Base-by-base conservation (phyloP, 2,797 vertebrate species). In the Chloroceryle inda region DNA sequence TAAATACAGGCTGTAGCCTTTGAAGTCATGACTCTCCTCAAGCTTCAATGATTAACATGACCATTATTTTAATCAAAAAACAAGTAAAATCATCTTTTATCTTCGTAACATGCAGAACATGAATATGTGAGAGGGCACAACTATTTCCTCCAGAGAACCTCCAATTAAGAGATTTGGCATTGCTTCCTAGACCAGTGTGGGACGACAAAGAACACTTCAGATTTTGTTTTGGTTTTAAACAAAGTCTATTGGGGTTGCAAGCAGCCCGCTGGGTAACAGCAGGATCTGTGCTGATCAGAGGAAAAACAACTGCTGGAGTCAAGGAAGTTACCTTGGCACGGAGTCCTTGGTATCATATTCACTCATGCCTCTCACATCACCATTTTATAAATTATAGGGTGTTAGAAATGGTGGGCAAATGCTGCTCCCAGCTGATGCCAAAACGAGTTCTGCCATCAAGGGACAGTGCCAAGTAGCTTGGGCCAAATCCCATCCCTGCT, bases 251-350 rank as follows among this genome's bases (percentile, higher is more conserved):
- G 85, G 85, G 88, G 61, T 55, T 95, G 83, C 91, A 96, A 94
- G 79, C 21, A 73, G 64, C 93, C 93, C 0, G 12, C 94, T 95
- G 95, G 80, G 85, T 82, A 95, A 91, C 96, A 95, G 91, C 94
- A 79, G 94, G 94, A 85, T 85, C 86, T 92, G 49, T 74, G 84
- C 93, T 93, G 88, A 93, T 91, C 94, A 93, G 67, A 95, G 88
- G 88, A 96, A 94, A 94, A 95, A 77, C 86, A 95, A 85, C 94
- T 95, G 94, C 88, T 74, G 89, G 88, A 96, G 77, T 95, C 88
- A 87, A 94, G 93, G 95, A 94, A 94, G 89, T 91, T 80, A 92
- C 92, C 84, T 82, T 91, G 96, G 93, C 93, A 85, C 33, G 26
- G 44, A 94, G 49, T 79, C 64, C 71, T 53, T 64, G 88, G 80